Conservation (phyloP, 2,113 vertebrate genomes). For the Bettongia penicillata region DNA sequence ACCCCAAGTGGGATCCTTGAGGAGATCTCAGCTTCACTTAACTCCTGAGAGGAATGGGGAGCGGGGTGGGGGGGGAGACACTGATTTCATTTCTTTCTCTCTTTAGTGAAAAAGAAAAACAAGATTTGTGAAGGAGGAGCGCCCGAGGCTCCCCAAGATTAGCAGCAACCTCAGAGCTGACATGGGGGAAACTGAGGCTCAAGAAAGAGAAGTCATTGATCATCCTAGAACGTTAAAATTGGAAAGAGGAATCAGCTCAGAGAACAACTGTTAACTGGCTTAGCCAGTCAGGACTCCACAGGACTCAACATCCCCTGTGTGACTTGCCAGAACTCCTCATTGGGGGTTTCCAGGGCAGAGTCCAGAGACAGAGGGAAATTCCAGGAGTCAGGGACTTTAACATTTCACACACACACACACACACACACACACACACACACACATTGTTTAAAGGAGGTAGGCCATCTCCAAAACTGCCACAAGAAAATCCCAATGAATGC, state of each 20-base stretch:
- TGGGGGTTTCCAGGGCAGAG: slow-evolving; percentile 42
- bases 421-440: not conserved
- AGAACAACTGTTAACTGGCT: slow-evolving; percentile 45
- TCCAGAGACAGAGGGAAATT: slow-evolving; percentile 66
- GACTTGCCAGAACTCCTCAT: slow-evolving; percentile 31
- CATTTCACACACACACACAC: not conserved
- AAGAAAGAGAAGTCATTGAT: not conserved
- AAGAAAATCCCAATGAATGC: no score
- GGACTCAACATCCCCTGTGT: not conserved
- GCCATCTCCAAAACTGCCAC: no score
- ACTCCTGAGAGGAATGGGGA: not conserved
- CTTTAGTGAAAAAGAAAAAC: not conserved
- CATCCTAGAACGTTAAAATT: not conserved
- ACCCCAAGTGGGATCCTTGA: no score
- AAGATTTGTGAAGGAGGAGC: not conserved
- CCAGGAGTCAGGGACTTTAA: slow-evolving; percentile 53
- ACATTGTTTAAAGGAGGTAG: no score
- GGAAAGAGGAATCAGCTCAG: slow-evolving; percentile 10
- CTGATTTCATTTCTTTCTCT: not conserved
- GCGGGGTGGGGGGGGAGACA: no score
- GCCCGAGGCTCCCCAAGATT: not conserved
- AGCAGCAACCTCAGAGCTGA: not conserved
- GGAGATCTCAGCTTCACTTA: not conserved
- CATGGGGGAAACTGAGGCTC: not conserved
- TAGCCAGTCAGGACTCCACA: not conserved